Percentiles rank a stretch among this genome's conserved stretches.
Conservation (phyloP, 2,888 invertebrate species). For the Xiphydria camelus region DNA sequence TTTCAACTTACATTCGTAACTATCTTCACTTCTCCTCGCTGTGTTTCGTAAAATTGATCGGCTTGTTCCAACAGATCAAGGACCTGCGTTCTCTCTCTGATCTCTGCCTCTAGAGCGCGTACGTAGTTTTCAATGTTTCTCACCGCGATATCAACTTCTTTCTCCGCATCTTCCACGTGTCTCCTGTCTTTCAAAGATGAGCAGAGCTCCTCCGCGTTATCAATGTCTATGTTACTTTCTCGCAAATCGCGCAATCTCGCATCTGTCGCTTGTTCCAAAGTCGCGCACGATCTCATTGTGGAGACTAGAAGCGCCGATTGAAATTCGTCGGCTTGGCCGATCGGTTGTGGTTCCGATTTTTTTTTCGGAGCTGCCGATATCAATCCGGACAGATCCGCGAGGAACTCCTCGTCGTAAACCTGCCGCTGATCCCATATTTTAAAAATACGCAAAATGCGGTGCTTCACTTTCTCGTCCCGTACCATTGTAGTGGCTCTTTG, state of each 20-base stretch:
- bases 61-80: constrained; percentile 79
- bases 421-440: constrained; percentile 95
- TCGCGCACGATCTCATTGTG: constrained; percentile 52
- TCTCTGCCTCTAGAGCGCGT: constrained; percentile 78
- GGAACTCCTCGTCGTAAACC: constrained; percentile 87
- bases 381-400: constrained; percentile 82
- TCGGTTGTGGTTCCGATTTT: constrained; percentile 66
- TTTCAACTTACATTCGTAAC: constrained; percentile 83
- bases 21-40: constrained; percentile 92
- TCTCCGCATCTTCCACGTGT: constrained; percentile 84
- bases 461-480: constrained; percentile 85
- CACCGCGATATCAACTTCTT: constrained; percentile 82
- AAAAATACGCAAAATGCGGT: constrained; percentile 85
- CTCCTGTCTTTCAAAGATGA: constrained; percentile 84
- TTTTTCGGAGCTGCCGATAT: constrained; percentile 77
- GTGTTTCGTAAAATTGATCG: constrained; percentile 85
- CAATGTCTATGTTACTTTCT: constrained; percentile 70
- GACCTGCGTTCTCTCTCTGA: constrained; percentile 77
- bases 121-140: constrained; percentile 80
- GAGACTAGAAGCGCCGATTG: constrained; percentile 64
- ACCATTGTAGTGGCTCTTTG: constrained; percentile 90
- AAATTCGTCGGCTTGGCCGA: constrained; percentile 65
- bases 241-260: constrained; percentile 60
- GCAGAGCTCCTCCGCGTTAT: constrained; percentile 78
- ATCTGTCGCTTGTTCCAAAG: constrained; percentile 53